phyloP scores from a whole-genome alignment of 2,888 invertebrate genomes.

The Parnassius glacialis region DNA sequence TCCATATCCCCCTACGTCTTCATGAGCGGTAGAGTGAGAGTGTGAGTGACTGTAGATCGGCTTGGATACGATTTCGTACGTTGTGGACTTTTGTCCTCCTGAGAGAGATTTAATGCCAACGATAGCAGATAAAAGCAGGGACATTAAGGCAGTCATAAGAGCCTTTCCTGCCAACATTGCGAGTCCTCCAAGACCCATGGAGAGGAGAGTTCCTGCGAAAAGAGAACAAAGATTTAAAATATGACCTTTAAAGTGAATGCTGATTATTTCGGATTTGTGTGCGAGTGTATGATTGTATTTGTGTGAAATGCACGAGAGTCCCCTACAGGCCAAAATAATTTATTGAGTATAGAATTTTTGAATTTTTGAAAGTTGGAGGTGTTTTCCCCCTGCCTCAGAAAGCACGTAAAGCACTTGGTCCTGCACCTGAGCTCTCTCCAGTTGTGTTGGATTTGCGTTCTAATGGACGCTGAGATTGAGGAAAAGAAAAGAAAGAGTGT shows the following conservation, averaged over 20 bases:
- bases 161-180: conserved; percentile 92
- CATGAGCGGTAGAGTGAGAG: conserved; percentile 81
- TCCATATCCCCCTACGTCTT: conserved; percentile 78
- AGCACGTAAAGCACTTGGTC: too few relatives aligned
- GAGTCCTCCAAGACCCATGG: conserved; percentile 87
- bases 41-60: conserved; percentile 87
- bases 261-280: too few relatives aligned
- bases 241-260: neutral
- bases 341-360: too few relatives aligned
- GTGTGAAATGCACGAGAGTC: too few relatives aligned
- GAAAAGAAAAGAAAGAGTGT: too few relatives aligned
- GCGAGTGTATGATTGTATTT: too few relatives aligned
- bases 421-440: too few relatives aligned
- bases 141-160: conserved; percentile 90
- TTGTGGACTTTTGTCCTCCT: conserved; percentile 86
- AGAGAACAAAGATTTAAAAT: conserved; percentile 9
- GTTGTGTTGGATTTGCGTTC: too few relatives aligned
- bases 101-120: conserved; percentile 88
- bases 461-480: too few relatives aligned
- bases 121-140: conserved; percentile 87
- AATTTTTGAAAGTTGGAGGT: too few relatives aligned
- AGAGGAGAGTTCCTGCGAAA: conserved; percentile 84
- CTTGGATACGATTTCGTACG: conserved; percentile 92
- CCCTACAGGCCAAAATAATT: neutral
- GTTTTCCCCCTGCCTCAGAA: too few relatives aligned